phyloP scores from a whole-genome alignment of 2,113 vertebrate species.

The Limnothrissa miodon region DNA sequence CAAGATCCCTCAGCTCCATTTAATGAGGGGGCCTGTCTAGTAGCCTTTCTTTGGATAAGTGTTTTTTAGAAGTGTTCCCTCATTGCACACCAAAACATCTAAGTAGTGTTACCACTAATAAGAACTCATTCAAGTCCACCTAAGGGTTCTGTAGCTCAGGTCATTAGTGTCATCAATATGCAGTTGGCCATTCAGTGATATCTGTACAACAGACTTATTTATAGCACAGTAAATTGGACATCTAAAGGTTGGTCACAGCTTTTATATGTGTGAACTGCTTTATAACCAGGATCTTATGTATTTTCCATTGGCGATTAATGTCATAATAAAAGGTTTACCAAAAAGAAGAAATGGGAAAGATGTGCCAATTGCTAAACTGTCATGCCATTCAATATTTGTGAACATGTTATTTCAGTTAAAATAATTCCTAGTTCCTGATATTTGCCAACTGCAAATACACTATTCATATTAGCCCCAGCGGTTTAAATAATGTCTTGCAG shows the following conservation, averaged over 20 bases:
- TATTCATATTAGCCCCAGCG: too few relatives aligned
- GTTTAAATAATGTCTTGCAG: too few relatives aligned
- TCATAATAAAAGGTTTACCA: neutral
- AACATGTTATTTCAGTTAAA: too few relatives aligned
- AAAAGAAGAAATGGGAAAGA: neutral
- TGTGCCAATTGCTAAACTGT: neutral
- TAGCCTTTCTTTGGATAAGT: neutral
- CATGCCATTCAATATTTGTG: too few relatives aligned
- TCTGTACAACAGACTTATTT: neutral
- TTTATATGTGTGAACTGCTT: neutral
- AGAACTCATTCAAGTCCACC: neutral
- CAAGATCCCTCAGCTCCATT: neutral
- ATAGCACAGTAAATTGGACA: neutral
- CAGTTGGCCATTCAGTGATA: neutral
- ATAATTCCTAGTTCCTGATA: too few relatives aligned
- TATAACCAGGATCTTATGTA: neutral
- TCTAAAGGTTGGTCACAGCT: neutral
- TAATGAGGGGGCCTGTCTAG: neutral
- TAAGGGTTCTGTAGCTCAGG: neutral
- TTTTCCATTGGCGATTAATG: neutral
- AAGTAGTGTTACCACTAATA: neutral
- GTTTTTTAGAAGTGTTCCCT: neutral
- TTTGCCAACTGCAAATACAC: too few relatives aligned
- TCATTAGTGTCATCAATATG: neutral
- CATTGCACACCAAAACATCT: neutral